Conservation (phyloP, 2,113 vertebrate species). For the Daubentonia madagascariensis region DNA sequence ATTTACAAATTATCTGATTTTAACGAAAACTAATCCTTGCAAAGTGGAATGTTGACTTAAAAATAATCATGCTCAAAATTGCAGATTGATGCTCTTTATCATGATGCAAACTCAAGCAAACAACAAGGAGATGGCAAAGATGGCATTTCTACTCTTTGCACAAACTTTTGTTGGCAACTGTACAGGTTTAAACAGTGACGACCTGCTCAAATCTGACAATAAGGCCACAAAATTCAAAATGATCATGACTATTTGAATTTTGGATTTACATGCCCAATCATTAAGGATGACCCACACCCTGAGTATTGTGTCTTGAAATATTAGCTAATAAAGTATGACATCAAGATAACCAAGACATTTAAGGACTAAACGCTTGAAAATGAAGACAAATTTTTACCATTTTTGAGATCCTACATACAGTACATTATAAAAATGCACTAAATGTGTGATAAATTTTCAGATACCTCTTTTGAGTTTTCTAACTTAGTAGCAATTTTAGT, state of each 20-base stretch:
- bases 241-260: background rate
- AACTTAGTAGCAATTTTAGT: background rate
- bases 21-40: background rate
- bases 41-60: background rate
- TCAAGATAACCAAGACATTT: background rate
- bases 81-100: accelerated
- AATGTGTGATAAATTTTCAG: background rate
- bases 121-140: background rate
- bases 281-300: background rate
- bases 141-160: background rate
- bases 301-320: background rate
- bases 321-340: background rate
- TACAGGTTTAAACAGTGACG: background rate
- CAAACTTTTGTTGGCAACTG: background rate
- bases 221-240: background rate
- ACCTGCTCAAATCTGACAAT: background rate
- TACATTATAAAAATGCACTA: background rate
- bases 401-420: background rate
- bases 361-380: background rate
- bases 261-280: background rate
- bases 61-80: background rate
- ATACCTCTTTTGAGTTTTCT: background rate
- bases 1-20: background rate
- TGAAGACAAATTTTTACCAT: background rate
- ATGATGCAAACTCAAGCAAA: background rate